phyloP scores from a whole-genome alignment of 2,888 invertebrate species.

The Volucella inflata region DNA sequence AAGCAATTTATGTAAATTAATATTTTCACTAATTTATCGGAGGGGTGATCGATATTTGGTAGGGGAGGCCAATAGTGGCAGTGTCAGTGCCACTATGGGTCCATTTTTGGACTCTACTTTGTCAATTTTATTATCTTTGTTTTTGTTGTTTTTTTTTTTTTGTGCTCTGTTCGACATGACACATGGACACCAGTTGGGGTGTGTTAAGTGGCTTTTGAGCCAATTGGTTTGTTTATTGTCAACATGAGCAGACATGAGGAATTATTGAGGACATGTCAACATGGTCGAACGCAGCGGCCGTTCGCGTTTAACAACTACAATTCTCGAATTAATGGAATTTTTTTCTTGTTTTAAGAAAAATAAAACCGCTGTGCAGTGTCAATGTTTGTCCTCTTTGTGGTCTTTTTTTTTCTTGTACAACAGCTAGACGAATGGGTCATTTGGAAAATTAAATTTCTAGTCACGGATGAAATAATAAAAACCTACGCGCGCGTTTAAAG shows the following conservation, averaged over 20 bases:
- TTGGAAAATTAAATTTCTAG: slow-evolving; percentile 48
- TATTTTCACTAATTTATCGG: slow-evolving; percentile 36
- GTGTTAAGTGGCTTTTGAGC: slow-evolving; percentile 62
- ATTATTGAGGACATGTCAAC: slow-evolving; percentile 62
- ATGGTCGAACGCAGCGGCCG: neutral
- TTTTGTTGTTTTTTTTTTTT: slow-evolving; percentile 22
- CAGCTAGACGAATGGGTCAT: neutral
- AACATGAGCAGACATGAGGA: slow-evolving; percentile 54
- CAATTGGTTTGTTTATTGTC: slow-evolving; percentile 69
- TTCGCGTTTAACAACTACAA: slow-evolving; percentile 37
- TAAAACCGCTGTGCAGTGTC: slow-evolving; percentile 28
- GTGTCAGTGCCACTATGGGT: neutral
- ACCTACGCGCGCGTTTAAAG: slow-evolving; percentile 23
- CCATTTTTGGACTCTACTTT: slow-evolving; percentile 7
- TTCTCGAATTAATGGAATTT: slow-evolving; percentile 49
- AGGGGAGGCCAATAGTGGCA: slow-evolving; percentile 4
- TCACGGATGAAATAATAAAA: slow-evolving; percentile 47
- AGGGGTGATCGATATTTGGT: slow-evolving; percentile 52
- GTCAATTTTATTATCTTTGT: neutral
- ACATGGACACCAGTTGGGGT: slow-evolving; percentile 38
- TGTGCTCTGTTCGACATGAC: slow-evolving; percentile 33
- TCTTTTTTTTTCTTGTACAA: slow-evolving; percentile 31
- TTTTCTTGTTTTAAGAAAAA: slow-evolving; percentile 15
- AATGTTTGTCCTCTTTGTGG: slow-evolving; percentile 32
- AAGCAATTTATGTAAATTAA: slow-evolving; percentile 61